phyloP scores from a whole-genome alignment of 2,113 vertebrate genomes.

The Nycticorax nycticorax region DNA sequence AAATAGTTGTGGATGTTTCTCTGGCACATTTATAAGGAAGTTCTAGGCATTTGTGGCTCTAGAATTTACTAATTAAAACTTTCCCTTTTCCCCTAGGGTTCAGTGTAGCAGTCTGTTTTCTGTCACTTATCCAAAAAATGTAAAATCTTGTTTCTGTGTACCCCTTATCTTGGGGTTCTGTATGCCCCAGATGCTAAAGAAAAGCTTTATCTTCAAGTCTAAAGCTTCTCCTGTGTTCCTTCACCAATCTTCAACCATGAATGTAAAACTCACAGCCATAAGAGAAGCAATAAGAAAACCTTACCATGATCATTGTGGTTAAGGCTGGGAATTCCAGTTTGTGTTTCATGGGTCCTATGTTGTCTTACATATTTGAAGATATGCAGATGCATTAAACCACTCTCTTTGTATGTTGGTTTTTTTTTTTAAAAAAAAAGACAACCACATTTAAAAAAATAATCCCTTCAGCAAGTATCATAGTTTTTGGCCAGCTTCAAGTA shows the following conservation, averaged over 20 bases:
- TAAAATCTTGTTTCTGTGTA: background rate
- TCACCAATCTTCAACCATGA: background rate
- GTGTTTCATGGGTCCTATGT: background rate
- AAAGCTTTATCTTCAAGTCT: background rate
- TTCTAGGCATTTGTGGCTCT: background rate
- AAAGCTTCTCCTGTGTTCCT: background rate
- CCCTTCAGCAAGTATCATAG: background rate
- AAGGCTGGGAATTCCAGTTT: background rate
- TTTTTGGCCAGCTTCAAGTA: background rate
- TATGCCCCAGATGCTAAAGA: background rate
- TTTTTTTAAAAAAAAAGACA: background rate
- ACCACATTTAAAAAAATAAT: background rate
- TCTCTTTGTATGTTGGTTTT: background rate
- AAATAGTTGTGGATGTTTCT: background rate
- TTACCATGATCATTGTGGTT: background rate
- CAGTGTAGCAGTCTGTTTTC: background rate
- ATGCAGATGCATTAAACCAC: background rate
- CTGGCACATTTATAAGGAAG: background rate
- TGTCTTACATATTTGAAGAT: background rate
- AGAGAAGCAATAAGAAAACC: background rate
- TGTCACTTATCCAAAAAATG: background rate
- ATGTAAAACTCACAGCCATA: background rate
- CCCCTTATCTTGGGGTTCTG: background rate
- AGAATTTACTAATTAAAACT: background rate
- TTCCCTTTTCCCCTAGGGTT: background rate